Evolutionary conservation across 1,140 invertebrate species (phyloP).

Genomic region (Bombus ignitus): DNA sequence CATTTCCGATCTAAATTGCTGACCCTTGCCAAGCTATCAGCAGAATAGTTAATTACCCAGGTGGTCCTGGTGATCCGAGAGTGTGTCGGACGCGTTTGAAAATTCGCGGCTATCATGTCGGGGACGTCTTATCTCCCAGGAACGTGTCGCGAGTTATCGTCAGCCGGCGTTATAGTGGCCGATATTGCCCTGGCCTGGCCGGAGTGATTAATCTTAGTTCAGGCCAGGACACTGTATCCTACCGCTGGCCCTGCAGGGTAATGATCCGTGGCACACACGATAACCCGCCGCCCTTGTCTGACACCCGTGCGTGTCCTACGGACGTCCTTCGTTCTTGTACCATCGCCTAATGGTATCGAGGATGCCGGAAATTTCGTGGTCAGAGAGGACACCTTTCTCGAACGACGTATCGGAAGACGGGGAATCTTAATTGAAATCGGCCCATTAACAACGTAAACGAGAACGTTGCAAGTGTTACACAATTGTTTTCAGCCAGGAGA

Average conservation of each 20-base stretch:
- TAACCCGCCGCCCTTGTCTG: constrained; percentile 69
- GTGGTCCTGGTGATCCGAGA: neutral
- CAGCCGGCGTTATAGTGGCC: constrained; percentile 57
- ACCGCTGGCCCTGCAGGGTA: constrained; percentile 70
- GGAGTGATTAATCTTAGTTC: constrained; percentile 78
- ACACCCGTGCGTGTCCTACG: constrained; percentile 49
- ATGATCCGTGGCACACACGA: constrained; percentile 79
- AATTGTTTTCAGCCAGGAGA: neutral
- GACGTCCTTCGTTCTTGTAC: constrained; percentile 59
- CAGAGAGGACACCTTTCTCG: constrained; percentile 15
- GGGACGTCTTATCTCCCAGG: constrained; percentile 62
- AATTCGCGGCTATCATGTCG: constrained; percentile 57
- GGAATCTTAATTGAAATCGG: constrained; percentile 24
- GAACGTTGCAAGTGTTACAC: neutral
- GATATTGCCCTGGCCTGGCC: constrained; percentile 64
- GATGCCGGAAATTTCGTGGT: constrained; percentile 61
- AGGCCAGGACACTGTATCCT: constrained; percentile 58
- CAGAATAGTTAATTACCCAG: constrained; percentile 51
- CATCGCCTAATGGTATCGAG: constrained; percentile 59
- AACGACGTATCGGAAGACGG: neutral
- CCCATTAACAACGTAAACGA: neutral
- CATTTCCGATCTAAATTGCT: constrained; percentile 5
- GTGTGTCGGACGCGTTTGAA: constrained; percentile 45
- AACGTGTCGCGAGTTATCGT: constrained; percentile 66
- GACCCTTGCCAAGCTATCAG: neutral